Base-by-base conservation (phyloP, 2,113 vertebrate species). In the Electrona antarctica region DNA sequence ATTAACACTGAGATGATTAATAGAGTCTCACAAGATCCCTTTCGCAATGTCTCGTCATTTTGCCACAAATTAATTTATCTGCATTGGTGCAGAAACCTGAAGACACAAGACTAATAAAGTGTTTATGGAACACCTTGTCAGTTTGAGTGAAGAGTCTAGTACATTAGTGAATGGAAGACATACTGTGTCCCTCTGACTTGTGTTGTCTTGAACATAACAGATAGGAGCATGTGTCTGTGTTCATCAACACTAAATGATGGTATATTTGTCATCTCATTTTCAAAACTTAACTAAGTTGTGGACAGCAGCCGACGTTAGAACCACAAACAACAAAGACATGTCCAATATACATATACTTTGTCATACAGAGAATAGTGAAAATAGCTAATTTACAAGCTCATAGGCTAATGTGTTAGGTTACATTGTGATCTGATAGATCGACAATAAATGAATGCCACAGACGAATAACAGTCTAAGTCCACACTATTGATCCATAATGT, bases 1-100 rank as follows among this genome's bases (percentile, higher is more conserved):
- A 89, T 93, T 92, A 92, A 87, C 74, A 73, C 77, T 68, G 52
- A 41, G 75, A 74, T 91, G 90, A 90, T 86, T 81, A 87, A 92
- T 90, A 80, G 80, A 85, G 77, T 88, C 86, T 79, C 81, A 67
- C 68, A 46, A 3, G 65, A 76, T 60, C 68, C 82, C 61, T 79
- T 71, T 78, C 66, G 46, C 41, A 67, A n/a, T 67, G 57, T 47
- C 59, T 77, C 62, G 49, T 80, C 64, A 62, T 64, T 66, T 68
- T 46, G 15, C 12, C 4, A 14, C 49, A 7, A 58, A 55, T 21
- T 63, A 15, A 57, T 61, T 46, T 21, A 9, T 21, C 9, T 48
- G n/a, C 29, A 41, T 14, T 33, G 21, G 9, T 8, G 9, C 13
- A 47, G 15, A 46, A 69, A 69, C 57, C 28, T 41, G 57, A 52